These are phyloP conservation scores for Symphodus melops DNA, from an alignment of 2,113 vertebrate genomes.

Conservation along the genomic window DNA sequence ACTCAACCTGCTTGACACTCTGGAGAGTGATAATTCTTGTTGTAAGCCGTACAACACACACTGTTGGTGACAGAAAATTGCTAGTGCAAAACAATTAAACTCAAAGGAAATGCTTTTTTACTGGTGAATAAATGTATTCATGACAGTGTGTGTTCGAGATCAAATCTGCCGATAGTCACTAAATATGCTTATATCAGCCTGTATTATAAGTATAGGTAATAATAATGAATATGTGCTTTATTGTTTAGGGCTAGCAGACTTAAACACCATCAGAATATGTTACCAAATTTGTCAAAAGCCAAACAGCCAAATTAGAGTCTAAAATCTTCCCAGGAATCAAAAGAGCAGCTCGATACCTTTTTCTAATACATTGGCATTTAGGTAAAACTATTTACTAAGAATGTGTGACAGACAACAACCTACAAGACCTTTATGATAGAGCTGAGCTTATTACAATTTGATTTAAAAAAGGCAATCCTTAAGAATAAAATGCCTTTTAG, in stretches of 20 bases:
- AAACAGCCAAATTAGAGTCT: not conserved
- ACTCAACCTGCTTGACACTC: too few species aligned
- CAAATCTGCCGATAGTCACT: too few species aligned
- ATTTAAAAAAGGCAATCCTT: not conserved
- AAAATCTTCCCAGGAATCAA: not conserved
- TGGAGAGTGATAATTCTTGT: too few species aligned
- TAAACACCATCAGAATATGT: not conserved
- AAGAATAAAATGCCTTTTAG: not conserved
- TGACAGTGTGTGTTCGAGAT: too few species aligned
- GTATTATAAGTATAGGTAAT: too few species aligned
- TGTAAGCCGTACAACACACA: too few species aligned
- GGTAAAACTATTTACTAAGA: too few species aligned
- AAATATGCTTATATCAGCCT: too few species aligned
- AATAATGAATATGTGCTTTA: not conserved
- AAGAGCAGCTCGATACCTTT: not conserved
- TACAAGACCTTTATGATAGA: not conserved
- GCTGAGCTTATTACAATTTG: not conserved
- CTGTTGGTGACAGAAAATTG: too few species aligned
- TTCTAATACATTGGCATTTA: not conserved
- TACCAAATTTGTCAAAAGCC: not conserved
- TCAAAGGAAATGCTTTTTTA: too few species aligned
- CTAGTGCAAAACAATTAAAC: too few species aligned
- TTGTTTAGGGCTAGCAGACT: not conserved
- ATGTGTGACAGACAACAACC: not conserved
- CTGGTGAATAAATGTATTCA: too few species aligned